These are phyloP conservation scores for Zaprionus ghesquierei DNA, from an alignment of 1,140 invertebrate species.

Conservation along the genomic window DNA sequence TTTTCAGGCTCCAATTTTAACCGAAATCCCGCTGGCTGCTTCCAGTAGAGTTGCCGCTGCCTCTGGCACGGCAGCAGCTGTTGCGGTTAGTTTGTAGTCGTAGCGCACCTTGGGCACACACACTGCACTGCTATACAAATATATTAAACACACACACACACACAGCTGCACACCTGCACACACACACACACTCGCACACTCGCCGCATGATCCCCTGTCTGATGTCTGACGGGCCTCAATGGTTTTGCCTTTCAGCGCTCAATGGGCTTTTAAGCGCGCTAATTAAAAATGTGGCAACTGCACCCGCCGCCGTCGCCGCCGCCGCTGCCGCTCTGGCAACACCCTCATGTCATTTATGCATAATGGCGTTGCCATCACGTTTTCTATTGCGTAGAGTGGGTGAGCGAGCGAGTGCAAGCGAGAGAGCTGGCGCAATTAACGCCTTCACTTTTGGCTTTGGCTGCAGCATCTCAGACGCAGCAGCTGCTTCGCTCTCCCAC, in stretches of 20 bases:
- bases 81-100: constrained; percentile 9
- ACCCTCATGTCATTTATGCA: constrained; percentile 54
- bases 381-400: constrained; percentile 53
- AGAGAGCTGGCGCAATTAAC: constrained; percentile 64
- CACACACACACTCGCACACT: constrained; percentile 4
- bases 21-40: neutral
- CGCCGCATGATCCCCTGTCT: neutral
- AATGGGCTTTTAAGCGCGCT: constrained; percentile 78
- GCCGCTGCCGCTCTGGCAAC: neutral
- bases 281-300: constrained; percentile 78
- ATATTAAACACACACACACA: neutral
- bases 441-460: constrained; percentile 71
- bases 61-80: neutral
- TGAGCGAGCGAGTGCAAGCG: neutral
- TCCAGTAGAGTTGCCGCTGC: neutral
- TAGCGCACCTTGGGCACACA: constrained; percentile 13
- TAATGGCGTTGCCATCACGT: constrained; percentile 58
- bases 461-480: constrained; percentile 35
- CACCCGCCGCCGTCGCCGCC: constrained; percentile 12
- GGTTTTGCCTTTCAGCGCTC: constrained; percentile 38
- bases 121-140: neutral
- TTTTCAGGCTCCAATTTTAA: neutral
- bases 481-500: neutral
- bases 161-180: neutral
- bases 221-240: constrained; percentile 8